Conservation (phyloP, 1,140 invertebrate species). For the Cyrtorhinus lividipennis region DNA sequence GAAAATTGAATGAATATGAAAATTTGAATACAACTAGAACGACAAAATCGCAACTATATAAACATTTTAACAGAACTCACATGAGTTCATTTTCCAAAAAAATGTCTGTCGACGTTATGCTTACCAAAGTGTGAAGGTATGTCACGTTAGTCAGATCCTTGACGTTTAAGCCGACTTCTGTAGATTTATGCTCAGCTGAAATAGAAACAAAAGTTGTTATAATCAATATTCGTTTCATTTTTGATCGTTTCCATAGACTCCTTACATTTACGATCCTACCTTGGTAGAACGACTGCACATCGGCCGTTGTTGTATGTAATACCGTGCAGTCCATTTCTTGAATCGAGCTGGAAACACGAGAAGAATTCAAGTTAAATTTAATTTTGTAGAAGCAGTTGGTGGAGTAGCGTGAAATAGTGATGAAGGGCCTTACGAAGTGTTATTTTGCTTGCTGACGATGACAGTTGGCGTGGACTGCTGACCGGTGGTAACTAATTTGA, state of each 20-base stretch:
- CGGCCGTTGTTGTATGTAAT: background rate
- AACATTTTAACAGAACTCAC: too few relatives aligned
- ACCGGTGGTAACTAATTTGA: constrained; percentile 27
- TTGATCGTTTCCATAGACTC: too few relatives aligned
- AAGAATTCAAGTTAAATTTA: background rate
- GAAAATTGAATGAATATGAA: background rate
- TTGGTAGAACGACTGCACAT: background rate
- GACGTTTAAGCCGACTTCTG: background rate
- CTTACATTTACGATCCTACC: too few relatives aligned
- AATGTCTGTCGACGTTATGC: too few relatives aligned
- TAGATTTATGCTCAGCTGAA: background rate
- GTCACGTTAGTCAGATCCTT: background rate
- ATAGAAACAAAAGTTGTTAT: background rate
- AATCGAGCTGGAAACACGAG: background rate
- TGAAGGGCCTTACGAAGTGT: constrained; percentile 17
- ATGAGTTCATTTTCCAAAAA: too few relatives aligned
- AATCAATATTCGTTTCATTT: too few relatives aligned
- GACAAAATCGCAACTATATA: too few relatives aligned
- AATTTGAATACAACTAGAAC: background rate
- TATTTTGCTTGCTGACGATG: constrained; percentile 35
- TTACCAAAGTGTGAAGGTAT: background rate
- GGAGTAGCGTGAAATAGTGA: background rate
- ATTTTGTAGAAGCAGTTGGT: background rate
- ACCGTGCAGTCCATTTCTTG: background rate
- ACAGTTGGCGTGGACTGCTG: constrained; percentile 29